Base-by-base conservation (phyloP, 2,797 vertebrate species). In the Botia almorhae region DNA sequence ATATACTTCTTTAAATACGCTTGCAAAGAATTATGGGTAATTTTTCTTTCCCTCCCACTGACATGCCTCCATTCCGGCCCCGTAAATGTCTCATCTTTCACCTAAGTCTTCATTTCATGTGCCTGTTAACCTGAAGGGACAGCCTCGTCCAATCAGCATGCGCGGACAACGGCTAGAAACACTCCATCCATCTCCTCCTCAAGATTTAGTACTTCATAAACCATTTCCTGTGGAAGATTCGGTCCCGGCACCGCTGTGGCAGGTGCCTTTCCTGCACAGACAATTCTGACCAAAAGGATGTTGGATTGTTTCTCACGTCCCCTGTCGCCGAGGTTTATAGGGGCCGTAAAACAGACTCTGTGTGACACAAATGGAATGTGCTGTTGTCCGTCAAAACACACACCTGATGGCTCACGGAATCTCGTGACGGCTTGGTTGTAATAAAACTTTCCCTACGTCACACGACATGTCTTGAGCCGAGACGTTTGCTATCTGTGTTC, bases 161-260 rank as follows among this genome's bases (percentile, higher is more conserved):
- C 83, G 17, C 56, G 23, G 17, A 82, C 56, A 74, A 74, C 60
- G 68, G 75, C 33, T 76, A 78, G 73, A 83, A 80, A 74, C 39
- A 17, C 53, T 63, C 48, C n/a, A 83, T 84, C 81, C 67, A 64
- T 82, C 78, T 80, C 76, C 77, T 69, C 53, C 29, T 36, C 19
- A 70, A 83, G 84, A 87, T 87, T 89, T 89, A 89, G 85, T 67
- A 63, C 84, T 83, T 85, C 85, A 84, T 89, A 86, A 89, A 87
- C 74, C 85, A 87, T 87, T 85, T 88, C 86, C 85, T 83, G 73
- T 56, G 58, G 73, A 85, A 87, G 83, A 89, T 86, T 87, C 83
- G 87, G 83, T 89, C 73, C 11, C 69, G 39, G 72, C 76, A 79
- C 83, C 76, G 79, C 82, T 79, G 77, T 39, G 48, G 73, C 79